Evolutionary conservation across 2,113 vertebrate species (phyloP).

Genomic region (Centropristis striata): DNA sequence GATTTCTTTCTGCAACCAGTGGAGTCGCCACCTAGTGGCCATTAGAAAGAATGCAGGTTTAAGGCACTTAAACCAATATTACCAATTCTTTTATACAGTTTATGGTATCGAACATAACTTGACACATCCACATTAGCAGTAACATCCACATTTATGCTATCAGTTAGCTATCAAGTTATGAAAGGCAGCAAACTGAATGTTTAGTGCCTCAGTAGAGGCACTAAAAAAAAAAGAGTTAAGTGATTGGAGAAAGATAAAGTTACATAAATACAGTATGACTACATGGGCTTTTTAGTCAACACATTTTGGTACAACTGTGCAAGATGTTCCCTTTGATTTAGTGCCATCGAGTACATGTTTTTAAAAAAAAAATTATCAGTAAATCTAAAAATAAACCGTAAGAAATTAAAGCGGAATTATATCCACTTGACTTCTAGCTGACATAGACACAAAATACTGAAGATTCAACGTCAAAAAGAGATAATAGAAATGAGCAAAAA

Average conservation of each 20-base stretch:
- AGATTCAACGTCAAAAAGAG: neutral
- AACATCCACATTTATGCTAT: neutral
- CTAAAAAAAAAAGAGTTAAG: too few species aligned
- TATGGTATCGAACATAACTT: neutral
- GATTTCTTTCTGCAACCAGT: too few species aligned
- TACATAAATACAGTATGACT: too few species aligned
- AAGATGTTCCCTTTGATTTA: neutral
- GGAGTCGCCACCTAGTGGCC: too few species aligned
- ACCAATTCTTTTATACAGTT: too few species aligned
- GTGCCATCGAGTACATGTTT: neutral
- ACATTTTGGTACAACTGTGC: neutral
- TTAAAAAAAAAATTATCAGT: too few species aligned
- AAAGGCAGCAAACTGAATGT: neutral
- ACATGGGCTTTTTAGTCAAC: neutral
- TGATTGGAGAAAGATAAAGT: too few species aligned
- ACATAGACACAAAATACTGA: neutral
- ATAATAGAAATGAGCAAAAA: neutral
- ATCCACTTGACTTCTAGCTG: too few species aligned
- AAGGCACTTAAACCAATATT: too few species aligned
- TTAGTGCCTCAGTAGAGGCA: neutral
- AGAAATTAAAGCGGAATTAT: too few species aligned
- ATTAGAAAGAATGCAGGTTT: too few species aligned
- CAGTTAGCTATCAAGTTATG: neutral
- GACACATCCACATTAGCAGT: neutral
- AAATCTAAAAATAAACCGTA: too few species aligned